Conservation (phyloP, 1,140 invertebrate genomes). For the Helicorthomorpha holstii region DNA sequence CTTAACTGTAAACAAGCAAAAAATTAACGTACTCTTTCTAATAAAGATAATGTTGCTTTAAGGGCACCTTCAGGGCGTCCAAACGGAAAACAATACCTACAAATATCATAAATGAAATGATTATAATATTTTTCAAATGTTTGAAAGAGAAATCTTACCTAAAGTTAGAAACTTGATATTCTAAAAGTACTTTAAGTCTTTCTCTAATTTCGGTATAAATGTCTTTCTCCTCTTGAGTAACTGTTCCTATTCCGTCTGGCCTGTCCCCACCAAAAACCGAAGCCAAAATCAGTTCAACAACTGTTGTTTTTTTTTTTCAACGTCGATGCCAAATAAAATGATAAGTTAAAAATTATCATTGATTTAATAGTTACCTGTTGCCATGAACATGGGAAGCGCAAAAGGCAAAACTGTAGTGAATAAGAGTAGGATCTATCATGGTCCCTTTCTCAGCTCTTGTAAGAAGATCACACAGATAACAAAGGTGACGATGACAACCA, state of each 20-base stretch:
- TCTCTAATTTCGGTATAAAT: constrained; percentile 97
- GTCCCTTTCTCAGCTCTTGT: constrained; percentile 86
- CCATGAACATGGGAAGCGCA: constrained; percentile 98
- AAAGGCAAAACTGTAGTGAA: constrained; percentile 97
- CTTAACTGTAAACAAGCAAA: neutral
- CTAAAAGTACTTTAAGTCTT: constrained; percentile 71
- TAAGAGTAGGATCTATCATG: constrained; percentile 94
- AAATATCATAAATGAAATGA: constrained; percentile 11
- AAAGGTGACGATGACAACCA: constrained; percentile 89
- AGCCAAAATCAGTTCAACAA: neutral
- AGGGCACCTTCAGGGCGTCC: constrained; percentile 92
- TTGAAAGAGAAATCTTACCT: constrained; percentile 36
- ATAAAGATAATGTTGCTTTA: constrained; percentile 85
- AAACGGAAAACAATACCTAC: constrained; percentile 92
- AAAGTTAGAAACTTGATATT: constrained; percentile 99
- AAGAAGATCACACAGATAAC: constrained; percentile 87
- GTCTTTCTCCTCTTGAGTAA: constrained; percentile 92
- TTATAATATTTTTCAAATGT: constrained; percentile 1
- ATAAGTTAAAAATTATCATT: neutral
- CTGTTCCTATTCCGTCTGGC: constrained; percentile 94
- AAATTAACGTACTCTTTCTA: constrained; percentile 57
- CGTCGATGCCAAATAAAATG: neutral
- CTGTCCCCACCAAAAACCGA: constrained; percentile 28
- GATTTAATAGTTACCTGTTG: constrained; percentile 48
- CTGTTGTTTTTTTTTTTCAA: too few relatives aligned